Evolutionary conservation across 2,797 vertebrate genomes (phyloP).

Genomic region (Echiichthys vipera): DNA sequence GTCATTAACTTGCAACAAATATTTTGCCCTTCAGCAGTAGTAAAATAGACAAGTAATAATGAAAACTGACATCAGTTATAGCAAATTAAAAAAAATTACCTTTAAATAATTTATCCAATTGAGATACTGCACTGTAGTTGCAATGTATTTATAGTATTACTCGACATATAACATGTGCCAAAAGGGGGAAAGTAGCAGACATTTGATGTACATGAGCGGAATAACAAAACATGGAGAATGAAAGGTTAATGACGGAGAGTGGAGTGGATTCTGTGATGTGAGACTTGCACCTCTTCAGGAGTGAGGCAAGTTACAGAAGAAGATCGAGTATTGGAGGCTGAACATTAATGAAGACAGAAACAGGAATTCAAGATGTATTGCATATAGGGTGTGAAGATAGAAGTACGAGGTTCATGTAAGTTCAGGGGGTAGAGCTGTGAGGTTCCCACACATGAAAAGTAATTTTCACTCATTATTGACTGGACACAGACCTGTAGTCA

Average conservation of each 20-base stretch:
- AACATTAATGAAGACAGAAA: constrained; percentile 24
- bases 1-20: not conserved
- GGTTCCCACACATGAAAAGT: constrained; percentile 16
- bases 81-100: constrained; percentile 12
- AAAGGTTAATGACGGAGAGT: constrained; percentile 75
- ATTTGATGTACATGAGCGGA: constrained; percentile 56
- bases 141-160: constrained; percentile 27
- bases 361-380: constrained; percentile 9
- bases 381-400: constrained; percentile 4
- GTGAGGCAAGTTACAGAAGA: constrained; percentile 30
- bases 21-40: not conserved
- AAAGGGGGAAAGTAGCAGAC: constrained; percentile 44
- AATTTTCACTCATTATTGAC: constrained; percentile 4
- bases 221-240: constrained; percentile 60
- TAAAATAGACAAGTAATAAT: constrained; percentile 1
- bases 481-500: not conserved
- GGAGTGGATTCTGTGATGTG: constrained; percentile 59
- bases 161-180: constrained; percentile 50
- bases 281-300: constrained; percentile 52
- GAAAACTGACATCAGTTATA: not conserved
- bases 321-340: constrained; percentile 18
- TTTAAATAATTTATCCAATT: constrained; percentile 20
- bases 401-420: not conserved
- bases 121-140: constrained; percentile 5
- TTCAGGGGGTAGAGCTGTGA: constrained; percentile 14